Conservation (phyloP, 2,113 vertebrate species). For the Globicephala melas region DNA sequence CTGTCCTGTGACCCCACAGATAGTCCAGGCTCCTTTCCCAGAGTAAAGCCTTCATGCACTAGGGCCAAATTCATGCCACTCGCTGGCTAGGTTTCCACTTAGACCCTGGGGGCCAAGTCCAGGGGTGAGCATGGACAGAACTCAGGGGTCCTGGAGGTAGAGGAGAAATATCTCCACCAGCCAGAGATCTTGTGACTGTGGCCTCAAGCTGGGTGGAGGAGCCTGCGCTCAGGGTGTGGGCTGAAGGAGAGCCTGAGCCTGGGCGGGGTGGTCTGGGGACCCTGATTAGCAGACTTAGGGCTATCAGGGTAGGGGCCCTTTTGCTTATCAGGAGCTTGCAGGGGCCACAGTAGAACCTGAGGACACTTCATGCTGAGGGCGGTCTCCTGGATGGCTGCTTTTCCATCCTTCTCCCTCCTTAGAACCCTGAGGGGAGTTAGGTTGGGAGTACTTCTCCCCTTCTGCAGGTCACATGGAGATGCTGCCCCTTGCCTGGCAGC, state of each 20-base stretch:
- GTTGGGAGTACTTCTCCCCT: not conserved
- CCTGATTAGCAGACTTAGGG: constrained; percentile 40
- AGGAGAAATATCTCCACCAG: not conserved
- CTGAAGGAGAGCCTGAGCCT: not conserved
- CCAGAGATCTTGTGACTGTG: not conserved
- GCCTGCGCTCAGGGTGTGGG: constrained; percentile 50
- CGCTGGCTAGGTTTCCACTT: not conserved
- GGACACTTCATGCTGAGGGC: not conserved
- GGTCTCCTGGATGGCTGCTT: not conserved
- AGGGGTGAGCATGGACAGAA: not conserved
- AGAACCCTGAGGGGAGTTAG: no score
- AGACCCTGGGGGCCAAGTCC: not conserved
- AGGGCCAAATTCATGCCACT: not conserved
- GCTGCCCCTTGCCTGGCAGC: not conserved
- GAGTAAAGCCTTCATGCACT: not conserved
- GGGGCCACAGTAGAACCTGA: not conserved
- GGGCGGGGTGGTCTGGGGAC: constrained; percentile 21
- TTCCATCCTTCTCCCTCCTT: not conserved
- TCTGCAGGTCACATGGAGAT: not conserved
- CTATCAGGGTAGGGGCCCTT: constrained; percentile 58
- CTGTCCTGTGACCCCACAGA: not conserved
- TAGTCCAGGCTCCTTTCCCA: not conserved
- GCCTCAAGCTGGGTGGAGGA: not conserved
- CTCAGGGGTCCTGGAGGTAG: not conserved
- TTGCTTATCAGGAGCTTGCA: constrained; percentile 58